phyloP scores from a whole-genome alignment of 1,140 invertebrate genomes.

The Sweltsa coloradensis region DNA sequence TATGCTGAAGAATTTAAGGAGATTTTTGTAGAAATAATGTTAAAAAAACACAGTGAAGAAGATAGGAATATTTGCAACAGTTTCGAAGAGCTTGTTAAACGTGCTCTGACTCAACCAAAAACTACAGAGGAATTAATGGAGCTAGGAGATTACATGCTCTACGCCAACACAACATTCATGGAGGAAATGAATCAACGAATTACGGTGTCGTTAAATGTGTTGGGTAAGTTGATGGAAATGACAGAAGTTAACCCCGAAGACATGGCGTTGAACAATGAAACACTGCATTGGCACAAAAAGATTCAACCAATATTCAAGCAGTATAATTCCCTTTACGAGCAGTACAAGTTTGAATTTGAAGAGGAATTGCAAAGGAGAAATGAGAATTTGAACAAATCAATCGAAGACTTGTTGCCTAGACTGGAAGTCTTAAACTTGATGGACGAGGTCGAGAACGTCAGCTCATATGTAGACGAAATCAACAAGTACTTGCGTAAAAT shows the following conservation, averaged over 20 bases:
- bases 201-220: constrained; percentile 41
- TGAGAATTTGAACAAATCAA: constrained; percentile 50
- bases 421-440: constrained; percentile 52
- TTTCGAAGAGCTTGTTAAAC: constrained; percentile 22
- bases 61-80: constrained; percentile 16
- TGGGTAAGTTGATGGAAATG: constrained; percentile 52
- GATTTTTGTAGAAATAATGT: neutral
- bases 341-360: constrained; percentile 68
- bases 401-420: constrained; percentile 56
- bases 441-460: constrained; percentile 48
- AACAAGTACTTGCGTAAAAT: constrained; percentile 59
- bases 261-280: constrained; percentile 48
- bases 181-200: constrained; percentile 47
- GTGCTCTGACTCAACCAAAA: constrained; percentile 45
- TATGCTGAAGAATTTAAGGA: neutral
- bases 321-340: constrained; percentile 40
- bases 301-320: constrained; percentile 59
- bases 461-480: constrained; percentile 53
- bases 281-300: constrained; percentile 56
- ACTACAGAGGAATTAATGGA: constrained; percentile 61
- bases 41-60: neutral
- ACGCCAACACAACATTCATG: constrained; percentile 44
- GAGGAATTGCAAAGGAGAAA: constrained; percentile 55
- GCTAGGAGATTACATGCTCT: constrained; percentile 48
- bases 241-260: constrained; percentile 49